Evolutionary conservation across 2,113 vertebrate species (phyloP).

Genomic region (Petroica traversi): DNA sequence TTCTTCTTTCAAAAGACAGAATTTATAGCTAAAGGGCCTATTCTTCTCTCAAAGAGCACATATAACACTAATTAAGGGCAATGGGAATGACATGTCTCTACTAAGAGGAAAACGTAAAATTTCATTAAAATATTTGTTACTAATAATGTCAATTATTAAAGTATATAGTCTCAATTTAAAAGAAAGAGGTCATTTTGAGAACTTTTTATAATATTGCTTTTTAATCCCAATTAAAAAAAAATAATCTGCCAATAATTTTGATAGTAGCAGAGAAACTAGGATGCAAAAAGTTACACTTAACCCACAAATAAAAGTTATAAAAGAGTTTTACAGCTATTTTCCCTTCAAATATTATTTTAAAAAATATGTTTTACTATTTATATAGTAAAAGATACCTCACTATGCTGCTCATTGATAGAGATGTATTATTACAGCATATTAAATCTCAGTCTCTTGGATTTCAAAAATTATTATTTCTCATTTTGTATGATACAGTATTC

Average conservation of each 20-base stretch:
- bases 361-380: not conserved
- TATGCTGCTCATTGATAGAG: not conserved
- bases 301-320: not conserved
- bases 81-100: conserved; percentile 23
- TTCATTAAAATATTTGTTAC: conserved; percentile 30
- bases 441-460: not conserved
- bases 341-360: not conserved
- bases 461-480: not conserved
- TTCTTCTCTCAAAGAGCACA: conserved; percentile 32
- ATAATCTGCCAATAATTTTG: not conserved
- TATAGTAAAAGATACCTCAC: not conserved
- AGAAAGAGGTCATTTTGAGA: not conserved
- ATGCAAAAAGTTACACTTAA: not conserved
- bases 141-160: not conserved
- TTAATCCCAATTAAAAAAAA: not conserved
- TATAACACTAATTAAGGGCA: conserved; percentile 57
- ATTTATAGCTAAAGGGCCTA: conserved; percentile 29
- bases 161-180: not conserved
- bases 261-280: not conserved
- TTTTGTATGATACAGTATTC: not conserved
- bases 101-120: conserved; percentile 1
- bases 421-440: not conserved
- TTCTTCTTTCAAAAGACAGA: conserved; percentile 48
- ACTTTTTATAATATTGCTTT: not conserved
- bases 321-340: not conserved